Percentiles rank a stretch among this genome's conserved stretches.
phyloP scores from a whole-genome alignment of 2,113 vertebrate species.

The Cyanoliseus patagonus region DNA sequence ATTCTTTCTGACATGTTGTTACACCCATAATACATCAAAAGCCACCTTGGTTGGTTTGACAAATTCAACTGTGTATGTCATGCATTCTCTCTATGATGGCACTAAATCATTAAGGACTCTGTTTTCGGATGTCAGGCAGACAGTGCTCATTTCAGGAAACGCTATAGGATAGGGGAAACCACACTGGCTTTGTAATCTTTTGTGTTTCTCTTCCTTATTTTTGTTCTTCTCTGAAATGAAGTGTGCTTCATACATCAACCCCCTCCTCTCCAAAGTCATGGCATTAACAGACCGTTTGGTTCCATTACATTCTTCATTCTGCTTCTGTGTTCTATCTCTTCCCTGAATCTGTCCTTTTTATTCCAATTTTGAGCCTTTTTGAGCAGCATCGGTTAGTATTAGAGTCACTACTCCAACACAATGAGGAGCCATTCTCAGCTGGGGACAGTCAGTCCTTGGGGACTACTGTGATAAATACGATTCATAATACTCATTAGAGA shows the following conservation, averaged over 20 bases:
- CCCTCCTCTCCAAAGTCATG: slow-evolving; percentile 6
- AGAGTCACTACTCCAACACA: slow-evolving; percentile 55
- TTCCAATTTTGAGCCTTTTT: slow-evolving; percentile 41
- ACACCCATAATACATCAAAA: background rate
- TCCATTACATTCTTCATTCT: slow-evolving; percentile 24
- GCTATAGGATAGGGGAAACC: background rate
- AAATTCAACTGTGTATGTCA: background rate
- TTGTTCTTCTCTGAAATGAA: slow-evolving; percentile 43
- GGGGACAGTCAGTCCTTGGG: slow-evolving; percentile 48
- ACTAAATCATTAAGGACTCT: slow-evolving; percentile 10
- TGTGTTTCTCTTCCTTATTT: slow-evolving; percentile 45
- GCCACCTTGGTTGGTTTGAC: background rate
- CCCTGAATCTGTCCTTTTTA: slow-evolving; percentile 5
- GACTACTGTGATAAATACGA: slow-evolving; percentile 51
- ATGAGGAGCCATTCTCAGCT: slow-evolving; percentile 60
- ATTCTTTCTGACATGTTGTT: fast-evolving
- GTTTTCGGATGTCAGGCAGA: slow-evolving; percentile 9
- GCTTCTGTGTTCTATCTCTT: background rate
- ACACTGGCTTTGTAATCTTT: slow-evolving; percentile 39
- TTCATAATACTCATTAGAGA: slow-evolving; percentile 58
- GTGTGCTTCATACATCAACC: slow-evolving; percentile 11
- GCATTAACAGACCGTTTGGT: slow-evolving; percentile 22
- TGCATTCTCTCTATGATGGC: background rate
- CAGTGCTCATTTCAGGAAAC: slow-evolving; percentile 48
- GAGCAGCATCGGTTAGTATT: slow-evolving; percentile 56